Conservation (phyloP, 2,797 vertebrate species). For the Neomorphus geoffroyi region DNA sequence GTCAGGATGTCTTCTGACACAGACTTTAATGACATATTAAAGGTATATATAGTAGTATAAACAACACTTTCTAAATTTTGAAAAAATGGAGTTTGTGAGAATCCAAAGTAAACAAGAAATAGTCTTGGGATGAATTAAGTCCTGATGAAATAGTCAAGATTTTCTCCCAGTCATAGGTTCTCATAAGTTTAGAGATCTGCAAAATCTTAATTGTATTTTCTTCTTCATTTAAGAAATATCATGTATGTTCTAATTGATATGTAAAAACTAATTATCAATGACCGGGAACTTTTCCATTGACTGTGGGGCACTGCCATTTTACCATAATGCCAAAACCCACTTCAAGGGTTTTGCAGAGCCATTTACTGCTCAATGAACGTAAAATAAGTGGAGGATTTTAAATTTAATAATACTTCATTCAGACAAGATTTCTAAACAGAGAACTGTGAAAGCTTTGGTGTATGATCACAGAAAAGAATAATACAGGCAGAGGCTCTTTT, state of each 20-base stretch:
- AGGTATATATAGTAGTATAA: background rate
- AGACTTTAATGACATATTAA: background rate
- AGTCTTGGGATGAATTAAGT: background rate
- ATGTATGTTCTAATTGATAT: background rate
- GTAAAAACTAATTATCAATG: background rate
- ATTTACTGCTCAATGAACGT: background rate
- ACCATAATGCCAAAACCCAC: background rate
- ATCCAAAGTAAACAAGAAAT: background rate
- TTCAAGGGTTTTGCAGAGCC: background rate
- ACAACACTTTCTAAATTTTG: background rate
- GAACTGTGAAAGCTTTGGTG: background rate
- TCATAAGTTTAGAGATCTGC: background rate
- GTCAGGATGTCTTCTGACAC: background rate
- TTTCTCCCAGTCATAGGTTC: background rate
- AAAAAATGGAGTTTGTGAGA: background rate
- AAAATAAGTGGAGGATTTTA: background rate
- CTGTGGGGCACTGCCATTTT: background rate
- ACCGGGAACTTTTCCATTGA: background rate
- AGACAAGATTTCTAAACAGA: background rate
- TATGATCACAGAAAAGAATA: background rate
- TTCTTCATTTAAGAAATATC: background rate
- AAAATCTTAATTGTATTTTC: background rate
- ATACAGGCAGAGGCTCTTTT: background rate
- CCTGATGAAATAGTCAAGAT: background rate
- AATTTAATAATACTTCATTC: background rate